Evolutionary conservation across 2,888 invertebrate species (phyloP), one percentile per base, ranked within the genome.

Genomic region (Thalpophila matura): DNA sequence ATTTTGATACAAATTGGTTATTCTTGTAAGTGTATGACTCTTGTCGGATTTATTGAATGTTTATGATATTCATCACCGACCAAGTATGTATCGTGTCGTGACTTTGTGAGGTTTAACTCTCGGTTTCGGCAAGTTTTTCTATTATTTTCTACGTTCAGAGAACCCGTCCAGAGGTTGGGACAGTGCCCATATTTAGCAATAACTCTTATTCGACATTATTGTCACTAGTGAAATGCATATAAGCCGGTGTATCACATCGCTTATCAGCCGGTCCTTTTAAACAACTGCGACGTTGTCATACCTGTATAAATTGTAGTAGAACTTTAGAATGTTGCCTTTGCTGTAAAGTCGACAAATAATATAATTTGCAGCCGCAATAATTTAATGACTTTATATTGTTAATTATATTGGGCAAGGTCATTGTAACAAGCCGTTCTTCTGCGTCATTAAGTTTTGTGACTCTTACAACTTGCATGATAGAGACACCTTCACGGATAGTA

Each of bases 1-100:
- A 72, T 60, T 45, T 43, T n/a, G 38, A 40, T 57, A 22, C 1
- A 20, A 54, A 35, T 47, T 24, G 38, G n/a, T 51, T 33, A 55
- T 47, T 46, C 38, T 37, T 5, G 18, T 26, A 14, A 9, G 2
- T 46, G 46, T 49, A 27, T 38, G 26, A 29, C 5, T 35, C 22
- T 27, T 51, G 18, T 16, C 16, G 18, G 29, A 16, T 40, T 9
- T 55, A 50, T 35, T 51, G 10, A 37, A 67, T 22, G 9, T 24
- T 10, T 18, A 33, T 0, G 14, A 24, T 27, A 63, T 16, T 55
- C 16, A 63, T 24, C n/a, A 14, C 33, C 46, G 38, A 33, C n/a
- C n/a, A n/a, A n/a, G n/a, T n/a, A n/a, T n/a, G n/a, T n/a, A n/a
- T n/a, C n/a, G n/a, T n/a, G n/a, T n/a, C n/a, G n/a, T n/a, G n/a